Base-by-base conservation (phyloP, 2,888 invertebrate species). In the Mesorhabditis belari region DNA sequence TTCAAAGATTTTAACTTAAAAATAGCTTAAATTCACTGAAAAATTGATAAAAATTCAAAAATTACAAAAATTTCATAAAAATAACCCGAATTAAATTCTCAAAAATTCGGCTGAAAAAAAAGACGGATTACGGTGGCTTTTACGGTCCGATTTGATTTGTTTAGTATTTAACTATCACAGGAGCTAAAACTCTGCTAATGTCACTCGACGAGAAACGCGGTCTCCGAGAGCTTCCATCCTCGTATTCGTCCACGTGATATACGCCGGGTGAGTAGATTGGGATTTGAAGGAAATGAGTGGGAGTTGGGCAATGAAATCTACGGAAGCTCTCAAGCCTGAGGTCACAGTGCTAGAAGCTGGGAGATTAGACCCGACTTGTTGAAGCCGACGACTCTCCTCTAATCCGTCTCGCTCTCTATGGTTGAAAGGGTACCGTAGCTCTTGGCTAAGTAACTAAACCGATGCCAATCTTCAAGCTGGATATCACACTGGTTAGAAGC, bases 1-100 rank as follows among this genome's bases (percentile, higher is more conserved):
- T n/a, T n/a, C n/a, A n/a, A n/a, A n/a, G n/a, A n/a, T n/a, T 80
- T 80, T 59, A 73, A 80, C 62, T 63, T 77, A 24, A 49, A 57
- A 5, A 68, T 62, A n/a, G 44, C n/a, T n/a, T n/a, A n/a, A n/a
- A n/a, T n/a, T n/a, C n/a, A n/a, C n/a, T n/a, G n/a, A n/a, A n/a
- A n/a, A n/a, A n/a, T n/a, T n/a, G n/a, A n/a, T n/a, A n/a, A n/a
- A n/a, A n/a, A n/a, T n/a, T n/a, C n/a, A n/a, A n/a, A n/a, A n/a
- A n/a, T n/a, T n/a, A n/a, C n/a, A n/a, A n/a, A n/a, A n/a, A n/a
- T n/a, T n/a, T n/a, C n/a, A n/a, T n/a, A n/a, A n/a, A n/a, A n/a
- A n/a, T n/a, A n/a, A n/a, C n/a, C n/a, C n/a, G n/a, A n/a, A n/a
- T n/a, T n/a, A n/a, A n/a, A n/a, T n/a, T n/a, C n/a, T n/a, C n/a